Evolutionary conservation across 2,113 vertebrate species (phyloP), one percentile per base, ranked within the genome.

Genomic region (Machaerirhynchus nigripectus): DNA sequence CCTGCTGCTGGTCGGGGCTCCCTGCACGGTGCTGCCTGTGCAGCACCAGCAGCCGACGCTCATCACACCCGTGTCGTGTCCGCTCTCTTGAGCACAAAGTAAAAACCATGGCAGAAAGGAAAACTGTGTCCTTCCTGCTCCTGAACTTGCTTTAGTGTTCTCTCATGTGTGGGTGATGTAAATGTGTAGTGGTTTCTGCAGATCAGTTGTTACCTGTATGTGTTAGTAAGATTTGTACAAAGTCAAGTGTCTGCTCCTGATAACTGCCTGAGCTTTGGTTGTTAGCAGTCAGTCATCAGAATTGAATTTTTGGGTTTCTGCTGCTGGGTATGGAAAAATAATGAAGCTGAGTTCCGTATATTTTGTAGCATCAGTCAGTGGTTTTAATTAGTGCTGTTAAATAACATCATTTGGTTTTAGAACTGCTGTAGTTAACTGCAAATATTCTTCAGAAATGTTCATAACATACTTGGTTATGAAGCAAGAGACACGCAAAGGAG

Each of bases 11-110:
- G 0, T 6, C 27, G 40, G 68, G 42, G 6, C 47, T 47, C 37
- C 18, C 70, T 92, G 88, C 94, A 65, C 42, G 78, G 10, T 2
- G 47, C 50, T 19, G 47, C 39, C 57, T 2, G 44, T 2, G 27
- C 42, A 3, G 30, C 35, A 4, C 5, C 2, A 0, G 37, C 23
- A 9, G 33, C 3, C 1, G 1, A 1, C 30, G 3, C 27, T 7
- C 39, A 5, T 23, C 78, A 1, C 44, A 1, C 4, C 15, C 31
- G 15, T 1, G 11, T 17, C 15, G 4, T 2, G 42, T 4, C 39
- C 33, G 10, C 37, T n/a, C 12, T 13, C 49, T 4, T 7, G 10
- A 4, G 33, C 52, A 13, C n/a, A 4, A 20, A 7, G 10, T 1
- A 13, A 42, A 47, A 70, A 13, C 22, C 21, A 6, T 3, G 10